Evolutionary conservation across 2,888 invertebrate species (phyloP), one percentile per base, ranked within the genome.

Genomic region (Amphimallon solstitiale): DNA sequence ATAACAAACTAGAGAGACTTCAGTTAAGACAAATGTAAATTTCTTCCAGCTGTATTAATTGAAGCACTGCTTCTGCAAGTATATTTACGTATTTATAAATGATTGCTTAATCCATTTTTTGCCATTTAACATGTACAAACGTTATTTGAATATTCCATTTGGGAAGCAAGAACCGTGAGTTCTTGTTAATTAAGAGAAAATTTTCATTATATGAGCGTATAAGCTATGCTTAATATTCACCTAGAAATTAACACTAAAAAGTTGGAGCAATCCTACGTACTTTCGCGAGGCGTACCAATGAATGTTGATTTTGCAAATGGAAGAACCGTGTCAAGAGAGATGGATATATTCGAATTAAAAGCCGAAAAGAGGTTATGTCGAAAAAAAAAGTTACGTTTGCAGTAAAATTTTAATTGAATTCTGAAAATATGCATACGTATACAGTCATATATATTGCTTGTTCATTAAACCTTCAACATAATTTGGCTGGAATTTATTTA

Each of bases 271-370:
- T 7, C 2, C 14, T 7, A 15, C 2, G 17, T 15, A 19, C 21
- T 49, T 21, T 49, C 21, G 14, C 49, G 21, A 23, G 10, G 17
- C 23, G 49, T 35, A 38, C 35, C 17, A 23, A 46, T 48, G 61
- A 35, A 21, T 62, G 62, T 62, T 62, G 62, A 49, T 49, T 62
- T 48, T 62, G 49, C 15, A 62, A 62, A 62, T 62, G 49, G 49
- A 62, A 49, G 62, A 62, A 49, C 49, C 49, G 62, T 49, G 49
- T 62, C 62, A 49, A 62, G 35, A 21, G 61, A 46, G 21, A 54
- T 21, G 21, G 40, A 1, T 5, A 14, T 34, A 34, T 51, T 29
- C 7, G 51, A 34, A 12, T 34, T 14, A 35, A 40, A 56, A 38
- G 10, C 14, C 2, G 21, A 6, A 19, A 37, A 21, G 40, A 40